phyloP scores from a whole-genome alignment of 2,797 vertebrate genomes.

The Spinus pinus region DNA sequence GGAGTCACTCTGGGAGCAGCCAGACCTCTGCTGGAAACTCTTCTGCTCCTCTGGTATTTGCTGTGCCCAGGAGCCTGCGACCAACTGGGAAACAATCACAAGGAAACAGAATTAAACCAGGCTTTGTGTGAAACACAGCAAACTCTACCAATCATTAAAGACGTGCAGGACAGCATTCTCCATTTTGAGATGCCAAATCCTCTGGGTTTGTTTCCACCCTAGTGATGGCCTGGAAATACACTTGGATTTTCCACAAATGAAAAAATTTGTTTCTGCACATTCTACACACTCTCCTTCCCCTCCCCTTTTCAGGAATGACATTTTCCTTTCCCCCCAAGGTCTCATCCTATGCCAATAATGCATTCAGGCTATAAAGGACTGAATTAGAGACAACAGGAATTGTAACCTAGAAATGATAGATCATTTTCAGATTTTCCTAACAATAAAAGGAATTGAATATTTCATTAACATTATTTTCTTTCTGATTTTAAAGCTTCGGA shows the following conservation, averaged over 20 bases:
- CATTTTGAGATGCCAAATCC: background rate
- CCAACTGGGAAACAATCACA: background rate
- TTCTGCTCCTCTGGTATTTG: no score
- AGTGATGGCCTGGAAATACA: background rate
- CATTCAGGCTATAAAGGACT: background rate
- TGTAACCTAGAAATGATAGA: background rate
- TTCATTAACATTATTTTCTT: constrained; percentile 46
- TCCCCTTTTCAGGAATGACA: background rate
- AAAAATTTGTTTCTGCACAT: fast-evolving
- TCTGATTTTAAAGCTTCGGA: constrained; percentile 39
- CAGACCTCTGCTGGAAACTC: no score
- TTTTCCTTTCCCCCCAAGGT: background rate
- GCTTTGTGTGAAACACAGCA: background rate
- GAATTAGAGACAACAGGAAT: background rate
- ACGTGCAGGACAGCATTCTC: fast-evolving
- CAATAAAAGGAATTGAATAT: constrained; percentile 25
- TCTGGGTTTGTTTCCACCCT: background rate
- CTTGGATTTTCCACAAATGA: background rate
- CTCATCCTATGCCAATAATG: background rate
- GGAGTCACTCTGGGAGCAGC: fast-evolving
- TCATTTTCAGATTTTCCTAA: background rate
- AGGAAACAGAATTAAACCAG: background rate
- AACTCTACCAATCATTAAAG: background rate
- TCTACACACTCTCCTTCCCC: fast-evolving
- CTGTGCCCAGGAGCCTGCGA: background rate